Evolutionary conservation across 2,888 invertebrate species (phyloP), one percentile per base, ranked within the genome.

Genomic region (Apotomis betuletana): DNA sequence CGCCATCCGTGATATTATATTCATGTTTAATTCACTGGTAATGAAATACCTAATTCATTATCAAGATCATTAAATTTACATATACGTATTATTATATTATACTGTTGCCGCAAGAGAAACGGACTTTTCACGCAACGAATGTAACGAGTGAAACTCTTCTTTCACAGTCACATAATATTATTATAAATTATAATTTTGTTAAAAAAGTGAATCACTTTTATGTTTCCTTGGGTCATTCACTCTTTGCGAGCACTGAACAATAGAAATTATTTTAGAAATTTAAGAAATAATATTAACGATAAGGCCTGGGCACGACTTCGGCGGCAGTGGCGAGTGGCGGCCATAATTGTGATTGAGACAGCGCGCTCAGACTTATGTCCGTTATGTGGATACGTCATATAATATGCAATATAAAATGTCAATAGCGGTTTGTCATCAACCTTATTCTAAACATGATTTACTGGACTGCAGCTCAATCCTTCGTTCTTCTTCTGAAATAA

Each of bases 101-200:
- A 55, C 10, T 38, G 57, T 12, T 5, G 12, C 38, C 3, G 38
- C 5, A n/a, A 57, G 57, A 36, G 57, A 57, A 57, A 57, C 12
- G 36, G 38, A 36, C 57, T 57, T 49, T 57, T 57, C 57, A 38
- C 57, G 36, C 57, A 36, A 57, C 49, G 9, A 49, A 6, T 57
- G 12, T 57, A 57, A 57, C 12, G 12, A 57, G 57, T 57, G 57
- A 57, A 57, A 57, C 36, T 38, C 57, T 49, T 44, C 44, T 49
- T 49, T 49, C 49, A 49, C 49, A 49, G 4, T 36, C 36, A 36
- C 36, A 55, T 57, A 57, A 12, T 57, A 57, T 15, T 27, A 55
- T 55, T 27, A 55, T 55, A 55, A 15, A 55, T 3, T 27, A 55
- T 55, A 55, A 27, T 49, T 9, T 49, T 49, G 9, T 49, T 49